A percentile compares a stretch with the other conserved stretches of the same genome.
Evolutionary conservation across 2,797 vertebrate species (phyloP).

Genomic region (Lacerta bilineata): DNA sequence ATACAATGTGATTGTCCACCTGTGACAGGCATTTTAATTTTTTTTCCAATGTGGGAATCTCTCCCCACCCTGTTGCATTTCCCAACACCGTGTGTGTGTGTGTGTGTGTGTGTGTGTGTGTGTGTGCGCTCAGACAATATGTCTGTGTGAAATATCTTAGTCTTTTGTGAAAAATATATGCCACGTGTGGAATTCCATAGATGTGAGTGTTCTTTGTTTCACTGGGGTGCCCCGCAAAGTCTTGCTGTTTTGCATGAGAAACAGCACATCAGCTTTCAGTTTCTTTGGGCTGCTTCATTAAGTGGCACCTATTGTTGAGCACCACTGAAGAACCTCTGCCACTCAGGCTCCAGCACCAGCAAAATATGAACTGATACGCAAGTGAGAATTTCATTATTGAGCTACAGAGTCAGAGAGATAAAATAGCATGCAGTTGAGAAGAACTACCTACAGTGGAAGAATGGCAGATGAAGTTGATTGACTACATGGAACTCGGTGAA

Average conservation of each 20-base stretch:
- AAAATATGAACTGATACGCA: neutral
- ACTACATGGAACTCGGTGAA: too few species aligned
- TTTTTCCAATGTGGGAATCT: too few species aligned
- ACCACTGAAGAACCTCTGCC: neutral
- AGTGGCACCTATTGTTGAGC: neutral
- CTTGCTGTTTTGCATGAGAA: neutral
- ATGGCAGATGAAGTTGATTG: too few species aligned
- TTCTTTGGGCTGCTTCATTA: neutral
- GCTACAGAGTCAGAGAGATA: neutral
- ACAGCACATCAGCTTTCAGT: neutral
- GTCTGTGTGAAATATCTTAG: accelerated
- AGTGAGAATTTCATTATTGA: neutral
- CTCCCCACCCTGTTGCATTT: too few species aligned
- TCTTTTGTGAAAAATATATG: neutral
- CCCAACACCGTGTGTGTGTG: too few species aligned
- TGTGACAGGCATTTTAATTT: neutral
- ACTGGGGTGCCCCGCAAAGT: neutral
- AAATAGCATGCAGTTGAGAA: neutral
- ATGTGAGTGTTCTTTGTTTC: conserved; percentile 11
- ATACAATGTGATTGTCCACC: neutral
- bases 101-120: too few species aligned
- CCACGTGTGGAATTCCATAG: conserved; percentile 63
- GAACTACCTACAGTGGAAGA: too few species aligned
- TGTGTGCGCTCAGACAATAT: neutral
- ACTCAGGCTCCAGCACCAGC: neutral